Conservation (phyloP, 2,113 vertebrate genomes). For the Chlamydotis undulata region DNA sequence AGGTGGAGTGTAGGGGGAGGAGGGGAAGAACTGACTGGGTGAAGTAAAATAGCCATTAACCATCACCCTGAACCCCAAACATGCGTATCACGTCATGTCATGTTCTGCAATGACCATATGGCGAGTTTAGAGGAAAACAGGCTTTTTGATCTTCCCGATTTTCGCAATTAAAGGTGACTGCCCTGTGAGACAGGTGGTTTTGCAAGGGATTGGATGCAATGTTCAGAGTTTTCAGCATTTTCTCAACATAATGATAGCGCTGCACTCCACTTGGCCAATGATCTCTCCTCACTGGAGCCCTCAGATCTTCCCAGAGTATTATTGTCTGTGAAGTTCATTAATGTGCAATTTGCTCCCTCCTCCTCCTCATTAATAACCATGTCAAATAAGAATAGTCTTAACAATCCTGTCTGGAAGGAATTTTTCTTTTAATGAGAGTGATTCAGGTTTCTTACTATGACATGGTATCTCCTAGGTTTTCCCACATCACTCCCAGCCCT, state of each 20-base stretch:
- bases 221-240: not conserved
- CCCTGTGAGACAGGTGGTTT: not conserved
- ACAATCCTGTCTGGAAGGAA: slow-evolving; percentile 3
- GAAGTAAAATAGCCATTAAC: not conserved
- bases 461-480: not conserved
- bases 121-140: not conserved
- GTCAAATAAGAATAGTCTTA: slow-evolving; percentile 35
- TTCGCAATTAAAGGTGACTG: not conserved
- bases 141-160: not conserved
- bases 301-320: not conserved
- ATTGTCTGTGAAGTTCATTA: slow-evolving; percentile 30
- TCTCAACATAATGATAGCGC: not conserved
- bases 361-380: slow-evolving; percentile 44
- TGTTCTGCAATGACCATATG: rapidly evolving
- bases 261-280: not conserved
- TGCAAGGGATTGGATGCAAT: not conserved
- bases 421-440: slow-evolving; percentile 44
- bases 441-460: not conserved
- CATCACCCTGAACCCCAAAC: not conserved
- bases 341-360: not conserved
- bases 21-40: not conserved
- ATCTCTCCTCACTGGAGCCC: not conserved
- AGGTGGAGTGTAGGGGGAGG: not conserved
- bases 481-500: rapidly evolving
- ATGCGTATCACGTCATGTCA: not conserved